Base-by-base conservation (phyloP, 2,113 vertebrate species). In the Hyaena hyaena region DNA sequence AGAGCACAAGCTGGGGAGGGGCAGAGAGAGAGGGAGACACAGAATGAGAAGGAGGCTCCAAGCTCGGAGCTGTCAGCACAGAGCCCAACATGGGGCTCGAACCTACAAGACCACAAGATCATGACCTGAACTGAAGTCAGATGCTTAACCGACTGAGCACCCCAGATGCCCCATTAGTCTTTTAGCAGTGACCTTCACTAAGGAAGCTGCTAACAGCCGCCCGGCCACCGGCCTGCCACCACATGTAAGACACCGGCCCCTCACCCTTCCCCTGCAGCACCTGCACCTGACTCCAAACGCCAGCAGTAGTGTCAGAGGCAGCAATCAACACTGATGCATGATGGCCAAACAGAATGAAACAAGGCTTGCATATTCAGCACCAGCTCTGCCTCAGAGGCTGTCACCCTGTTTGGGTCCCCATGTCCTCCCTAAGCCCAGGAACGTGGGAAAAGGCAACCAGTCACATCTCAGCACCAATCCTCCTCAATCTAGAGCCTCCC, bases 301-400 rank as follows among this genome's bases (percentile, higher is more conserved):
- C 28, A 68, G 14, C 3, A 24, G 69, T 43, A 94, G 61, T 19
- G 76, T 53, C 63, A 31, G 45, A 94, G 45, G 43, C 88, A 88
- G 39, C 50, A 24, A 0, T 63, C 96, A 96, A 74, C 5, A 87
- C 15, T 55, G 96, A 87, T 11, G 58, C 6, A 2, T 23, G 74
- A 86, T 0, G 2, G 24, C 74, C 96, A 66, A 95, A 63, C 50
- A 97, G 28, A 77, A 50, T 0, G n/a, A 74, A 95, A 77, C 3
- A 0, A 0, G 0, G 12, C 45, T 66, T 84, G 87, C 81, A 97
- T 94, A 98, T 85, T 66, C 96, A 92, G 53, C 17, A 55, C n/a
- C n/a, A 8, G 0, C 88, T 63, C 39, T 23, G 86, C 4, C 77
- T 71, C 66, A 1, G 65, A 96, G n/a, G 68, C 61, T 4, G 3